Percentiles rank a stretch among this genome's conserved stretches.
Evolutionary conservation across 37 sponge, comb jelly and placozoan genomes (phyloP).

Genomic region (Oopsacas minuta): DNA sequence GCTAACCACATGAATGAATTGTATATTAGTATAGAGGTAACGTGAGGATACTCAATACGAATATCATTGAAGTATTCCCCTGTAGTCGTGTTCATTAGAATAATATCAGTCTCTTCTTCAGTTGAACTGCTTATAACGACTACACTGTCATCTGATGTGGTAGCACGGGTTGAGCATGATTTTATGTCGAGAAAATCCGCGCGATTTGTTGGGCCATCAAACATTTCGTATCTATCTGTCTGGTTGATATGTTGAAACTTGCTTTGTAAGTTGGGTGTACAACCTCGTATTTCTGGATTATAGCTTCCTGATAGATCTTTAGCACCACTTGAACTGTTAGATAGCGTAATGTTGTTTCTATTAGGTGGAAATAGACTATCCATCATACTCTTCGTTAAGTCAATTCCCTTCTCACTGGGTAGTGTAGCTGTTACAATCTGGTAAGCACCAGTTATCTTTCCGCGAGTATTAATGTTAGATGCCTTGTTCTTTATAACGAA

Average conservation of each 20-base stretch:
- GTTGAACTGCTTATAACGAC: neutral
- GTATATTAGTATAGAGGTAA: neutral
- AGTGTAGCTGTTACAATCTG: neutral
- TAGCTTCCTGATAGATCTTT: neutral
- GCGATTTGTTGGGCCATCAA: neutral
- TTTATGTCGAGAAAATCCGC: neutral
- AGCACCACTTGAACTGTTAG: neutral
- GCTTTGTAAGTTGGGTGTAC: neutral
- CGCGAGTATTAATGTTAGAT: neutral
- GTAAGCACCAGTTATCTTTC: neutral
- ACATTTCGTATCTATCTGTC: neutral
- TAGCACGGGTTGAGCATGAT: neutral
- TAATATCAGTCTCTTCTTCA: neutral
- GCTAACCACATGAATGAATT: slow-evolving; percentile 14
- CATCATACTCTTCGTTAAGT: neutral
- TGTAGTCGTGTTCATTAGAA: slow-evolving; percentile 2
- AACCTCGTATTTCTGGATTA: neutral
- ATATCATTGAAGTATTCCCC: neutral
- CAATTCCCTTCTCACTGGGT: neutral
- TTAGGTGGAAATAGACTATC: neutral
- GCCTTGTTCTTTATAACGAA: slow-evolving; percentile 1
- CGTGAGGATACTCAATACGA: neutral
- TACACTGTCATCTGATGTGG: neutral
- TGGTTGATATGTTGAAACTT: neutral
- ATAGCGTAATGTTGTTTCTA: neutral